Evolutionary conservation across 2,797 vertebrate species (phyloP).

Genomic region (Enteromius mattozi): DNA sequence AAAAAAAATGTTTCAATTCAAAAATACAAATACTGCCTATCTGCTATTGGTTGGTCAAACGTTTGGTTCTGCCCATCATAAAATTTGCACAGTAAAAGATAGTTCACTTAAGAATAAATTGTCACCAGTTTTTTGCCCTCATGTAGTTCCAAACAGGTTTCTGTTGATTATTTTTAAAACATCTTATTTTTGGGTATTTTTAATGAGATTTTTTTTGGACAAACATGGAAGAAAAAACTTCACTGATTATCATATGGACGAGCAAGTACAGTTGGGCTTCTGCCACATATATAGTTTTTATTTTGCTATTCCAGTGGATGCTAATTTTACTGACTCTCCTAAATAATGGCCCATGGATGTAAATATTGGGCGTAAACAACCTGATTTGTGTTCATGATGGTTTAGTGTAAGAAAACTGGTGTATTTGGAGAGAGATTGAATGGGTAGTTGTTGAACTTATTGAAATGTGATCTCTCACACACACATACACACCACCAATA

Average conservation of each 20-base stretch:
- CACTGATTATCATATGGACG: background rate
- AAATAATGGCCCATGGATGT: background rate
- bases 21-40: background rate
- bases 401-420: background rate
- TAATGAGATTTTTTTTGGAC: background rate
- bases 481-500: background rate
- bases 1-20: background rate
- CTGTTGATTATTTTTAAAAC: background rate
- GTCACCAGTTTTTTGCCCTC: background rate
- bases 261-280: background rate
- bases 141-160: background rate
- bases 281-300: background rate
- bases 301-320: background rate
- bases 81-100: background rate
- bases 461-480: background rate
- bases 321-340: background rate
- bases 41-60: background rate
- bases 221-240: background rate
- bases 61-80: background rate
- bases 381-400: background rate
- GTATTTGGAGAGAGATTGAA: background rate
- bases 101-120: background rate
- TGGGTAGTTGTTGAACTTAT: background rate
- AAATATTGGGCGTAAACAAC: background rate
- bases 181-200: background rate